Evolutionary conservation across 2,888 invertebrate genomes (phyloP).

Genomic region (Germaria angustata): DNA sequence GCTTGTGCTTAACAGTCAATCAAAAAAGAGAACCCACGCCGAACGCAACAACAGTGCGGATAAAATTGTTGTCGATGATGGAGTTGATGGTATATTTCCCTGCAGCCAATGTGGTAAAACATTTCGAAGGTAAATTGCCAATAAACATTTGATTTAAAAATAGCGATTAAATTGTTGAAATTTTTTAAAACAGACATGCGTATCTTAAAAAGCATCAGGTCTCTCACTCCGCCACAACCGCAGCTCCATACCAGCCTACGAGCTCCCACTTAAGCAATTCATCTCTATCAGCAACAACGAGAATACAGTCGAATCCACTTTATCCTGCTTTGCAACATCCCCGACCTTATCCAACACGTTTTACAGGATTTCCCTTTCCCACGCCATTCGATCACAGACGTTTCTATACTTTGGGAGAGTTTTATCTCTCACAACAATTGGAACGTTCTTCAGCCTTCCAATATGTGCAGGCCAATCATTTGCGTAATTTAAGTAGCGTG

Average conservation of each 20-base stretch:
- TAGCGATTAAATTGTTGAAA: too few relatives aligned
- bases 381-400: slow-evolving; percentile 76
- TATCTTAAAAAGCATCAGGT: slow-evolving; percentile 82
- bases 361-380: slow-evolving; percentile 73
- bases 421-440: slow-evolving; percentile 78
- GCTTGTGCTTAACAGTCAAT: slow-evolving; percentile 66
- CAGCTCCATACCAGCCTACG: slow-evolving; percentile 35
- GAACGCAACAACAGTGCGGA: slow-evolving; percentile 35
- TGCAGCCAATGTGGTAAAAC: slow-evolving; percentile 83
- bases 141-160: background rate
- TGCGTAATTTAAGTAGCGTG: slow-evolving; percentile 73
- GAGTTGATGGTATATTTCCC: slow-evolving; percentile 81
- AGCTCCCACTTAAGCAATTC: slow-evolving; percentile 18
- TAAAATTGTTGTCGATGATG: slow-evolving; percentile 40
- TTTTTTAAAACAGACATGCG: slow-evolving; percentile 77
- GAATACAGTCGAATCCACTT: slow-evolving; percentile 45
- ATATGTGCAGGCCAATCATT: slow-evolving; percentile 77
- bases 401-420: slow-evolving; percentile 77
- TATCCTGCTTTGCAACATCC: slow-evolving; percentile 52
- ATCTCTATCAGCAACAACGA: slow-evolving; percentile 15
- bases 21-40: slow-evolving; percentile 68
- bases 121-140: slow-evolving; percentile 81
- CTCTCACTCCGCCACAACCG: slow-evolving; percentile 71
- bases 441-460: slow-evolving; percentile 79
- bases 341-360: slow-evolving; percentile 70